phyloP scores from a whole-genome alignment of 2,888 invertebrate species.

The Epirrhoe alternata region DNA sequence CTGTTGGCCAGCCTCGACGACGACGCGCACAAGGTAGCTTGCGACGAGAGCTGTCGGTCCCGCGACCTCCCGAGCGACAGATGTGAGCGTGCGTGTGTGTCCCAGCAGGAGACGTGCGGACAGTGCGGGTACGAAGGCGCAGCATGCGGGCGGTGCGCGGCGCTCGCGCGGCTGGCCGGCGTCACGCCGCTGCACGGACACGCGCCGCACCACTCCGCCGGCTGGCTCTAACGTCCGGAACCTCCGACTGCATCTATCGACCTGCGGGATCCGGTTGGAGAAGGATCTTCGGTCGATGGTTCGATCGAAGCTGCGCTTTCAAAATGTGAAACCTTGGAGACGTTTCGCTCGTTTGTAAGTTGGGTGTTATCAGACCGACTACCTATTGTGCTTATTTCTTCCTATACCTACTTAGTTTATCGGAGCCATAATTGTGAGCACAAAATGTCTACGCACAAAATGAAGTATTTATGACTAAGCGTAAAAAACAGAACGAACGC shows the following conservation, averaged over 20 bases:
- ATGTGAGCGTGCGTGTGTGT: background rate
- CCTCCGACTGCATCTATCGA: no score
- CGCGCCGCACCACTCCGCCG: conserved; percentile 28
- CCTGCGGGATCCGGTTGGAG: conserved; percentile 45
- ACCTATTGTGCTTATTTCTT: conserved; percentile 9
- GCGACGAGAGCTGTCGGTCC: background rate
- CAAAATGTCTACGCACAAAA: conserved; percentile 9
- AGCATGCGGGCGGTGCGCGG: conserved; percentile 84
- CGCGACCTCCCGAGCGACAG: background rate
- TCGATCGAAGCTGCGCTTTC: conserved; percentile 10
- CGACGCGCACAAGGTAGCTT: conserved; percentile 72
- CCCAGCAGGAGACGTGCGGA: conserved; percentile 47
- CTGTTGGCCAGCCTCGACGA: conserved; percentile 85
- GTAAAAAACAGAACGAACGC: background rate
- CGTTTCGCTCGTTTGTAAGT: conserved; percentile 16
- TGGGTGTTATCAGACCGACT: conserved; percentile 5
- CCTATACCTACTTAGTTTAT: background rate
- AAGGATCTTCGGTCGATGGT: background rate
- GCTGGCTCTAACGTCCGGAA: no score
- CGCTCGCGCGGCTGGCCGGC: conserved; percentile 88
- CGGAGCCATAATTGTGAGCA: background rate
- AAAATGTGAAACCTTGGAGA: conserved; percentile 29
- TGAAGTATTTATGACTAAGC: background rate
- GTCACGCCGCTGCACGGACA: conserved; percentile 91
- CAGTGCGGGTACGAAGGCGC: conserved; percentile 52